Base-by-base conservation (phyloP, 2,888 invertebrate species). In the Folsomia candida region DNA sequence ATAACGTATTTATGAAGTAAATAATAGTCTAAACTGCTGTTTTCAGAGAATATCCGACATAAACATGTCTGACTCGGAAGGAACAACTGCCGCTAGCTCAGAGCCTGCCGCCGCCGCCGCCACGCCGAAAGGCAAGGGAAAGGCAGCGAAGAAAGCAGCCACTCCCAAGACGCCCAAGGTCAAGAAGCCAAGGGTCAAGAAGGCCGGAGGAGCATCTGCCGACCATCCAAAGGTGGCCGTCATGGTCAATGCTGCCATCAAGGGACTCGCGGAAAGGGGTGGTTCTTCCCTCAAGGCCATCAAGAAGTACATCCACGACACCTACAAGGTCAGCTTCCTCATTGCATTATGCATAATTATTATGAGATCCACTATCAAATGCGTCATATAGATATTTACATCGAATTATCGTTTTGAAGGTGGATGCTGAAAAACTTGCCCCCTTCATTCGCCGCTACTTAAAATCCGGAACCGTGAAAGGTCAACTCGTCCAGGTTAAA, bases 231-330 rank as follows among this genome's bases (percentile, higher is more conserved):
- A 18, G 54, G 18, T 18, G 4, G 6, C 54, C 1, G 83, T 84
- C 37, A 87, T 89, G 88, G 88, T 89, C 0, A 86, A 84, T 76
- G 83, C 82, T 37, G 88, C 89, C 1, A 81, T 83, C 75, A 70
- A 70, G 18, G 74, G 68, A 3, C 71, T 83, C 61, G 81, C 81
- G 68, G 83, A 83, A 79, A 85, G 87, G 28, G 85, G 85, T 67
- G 89, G 89, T 28, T 88, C 88, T 0, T 88, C 88, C 0, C 79
- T 83, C 2, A 81, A 82, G 60, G 87, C 87, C 1, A 88, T 89
- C 81, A 89, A 88, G 81, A 89, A 89, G 80, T 89, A 87, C 81
- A 86, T 90, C 63, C 82, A 85, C 11, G 83, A 85, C 26, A 86
- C 85, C 69, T 88, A 88, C 84, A 86, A 61, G 20, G 28, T 61